Percentiles rank a stretch among this genome's conserved stretches.
Conservation (phyloP, 2,888 invertebrate species). For the Frankliniella fusca region DNA sequence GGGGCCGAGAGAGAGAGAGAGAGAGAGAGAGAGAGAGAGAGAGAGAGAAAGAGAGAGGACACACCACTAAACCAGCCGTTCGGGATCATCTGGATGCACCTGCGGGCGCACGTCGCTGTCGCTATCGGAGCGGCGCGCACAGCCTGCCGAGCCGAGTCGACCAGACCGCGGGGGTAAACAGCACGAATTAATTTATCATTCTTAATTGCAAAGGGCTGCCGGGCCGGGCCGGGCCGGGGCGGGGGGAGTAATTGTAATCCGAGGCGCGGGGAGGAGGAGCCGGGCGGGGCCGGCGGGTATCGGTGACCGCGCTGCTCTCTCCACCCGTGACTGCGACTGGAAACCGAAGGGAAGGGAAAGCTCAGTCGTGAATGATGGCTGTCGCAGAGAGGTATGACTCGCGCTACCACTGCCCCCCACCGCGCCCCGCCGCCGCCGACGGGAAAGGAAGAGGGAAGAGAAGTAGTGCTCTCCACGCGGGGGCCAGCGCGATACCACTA, state of each 20-base stretch:
- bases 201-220: background rate
- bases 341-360: background rate
- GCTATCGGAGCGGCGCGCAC: no score
- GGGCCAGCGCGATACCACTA: background rate
- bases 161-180: no score
- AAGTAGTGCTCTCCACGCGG: background rate
- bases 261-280: background rate
- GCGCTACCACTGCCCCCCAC: background rate
- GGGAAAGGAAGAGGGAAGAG: background rate
- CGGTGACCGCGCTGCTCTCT: background rate
- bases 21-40: no score
- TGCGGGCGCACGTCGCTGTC: no score
- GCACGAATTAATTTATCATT: slow-evolving; percentile 8
- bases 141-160: no score
- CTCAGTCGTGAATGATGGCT: slow-evolving; percentile 5
- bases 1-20: no score
- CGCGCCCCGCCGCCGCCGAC: background rate
- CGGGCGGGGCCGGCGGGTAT: background rate
- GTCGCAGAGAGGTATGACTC: background rate
- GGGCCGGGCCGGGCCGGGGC: no score
- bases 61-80: no score
- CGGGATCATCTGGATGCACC: no score
- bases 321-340: background rate
- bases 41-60: no score
- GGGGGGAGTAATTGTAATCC: background rate